Conservation (phyloP, 2,797 vertebrate species). For the Xiphophorus birchmanni region DNA sequence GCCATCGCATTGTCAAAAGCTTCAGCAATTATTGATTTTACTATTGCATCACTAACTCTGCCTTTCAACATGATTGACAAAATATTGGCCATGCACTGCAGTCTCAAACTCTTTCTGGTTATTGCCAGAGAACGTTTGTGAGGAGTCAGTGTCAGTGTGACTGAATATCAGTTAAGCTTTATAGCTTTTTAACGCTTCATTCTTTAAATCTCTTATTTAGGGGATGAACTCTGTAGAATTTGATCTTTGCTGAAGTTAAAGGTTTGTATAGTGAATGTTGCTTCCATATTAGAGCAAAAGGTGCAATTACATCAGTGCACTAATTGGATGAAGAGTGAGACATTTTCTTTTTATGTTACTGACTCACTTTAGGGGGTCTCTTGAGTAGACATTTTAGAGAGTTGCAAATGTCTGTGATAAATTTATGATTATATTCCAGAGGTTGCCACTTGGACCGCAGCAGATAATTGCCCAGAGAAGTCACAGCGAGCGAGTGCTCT, state of each 20-base stretch:
- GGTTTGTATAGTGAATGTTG: background rate
- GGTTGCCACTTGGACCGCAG: background rate
- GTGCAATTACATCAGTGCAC: background rate
- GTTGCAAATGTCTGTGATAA: background rate
- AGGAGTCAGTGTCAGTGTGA: background rate
- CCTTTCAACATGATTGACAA: conserved; percentile 1
- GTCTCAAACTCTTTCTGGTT: background rate
- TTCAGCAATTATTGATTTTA: conserved; percentile 5
- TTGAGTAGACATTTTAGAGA: conserved; percentile 10
- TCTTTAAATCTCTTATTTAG: background rate
- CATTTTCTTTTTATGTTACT: background rate
- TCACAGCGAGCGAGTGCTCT: background rate
- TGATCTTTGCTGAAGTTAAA: background rate
- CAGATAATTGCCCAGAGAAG: conserved; percentile 9
- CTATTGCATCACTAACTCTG: conserved; percentile 1
- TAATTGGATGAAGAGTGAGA: background rate
- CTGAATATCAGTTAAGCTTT: background rate
- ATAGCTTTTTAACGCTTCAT: background rate
- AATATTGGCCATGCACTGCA: background rate
- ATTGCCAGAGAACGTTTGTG: background rate
- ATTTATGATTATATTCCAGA: conserved; percentile 4
- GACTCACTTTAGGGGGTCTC: background rate
- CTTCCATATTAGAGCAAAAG: background rate
- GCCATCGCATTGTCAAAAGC: background rate
- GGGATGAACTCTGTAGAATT: background rate